These are phyloP conservation scores for Pelobates fuscus DNA, from an alignment of 2,113 vertebrate species.

Conservation along the genomic window DNA sequence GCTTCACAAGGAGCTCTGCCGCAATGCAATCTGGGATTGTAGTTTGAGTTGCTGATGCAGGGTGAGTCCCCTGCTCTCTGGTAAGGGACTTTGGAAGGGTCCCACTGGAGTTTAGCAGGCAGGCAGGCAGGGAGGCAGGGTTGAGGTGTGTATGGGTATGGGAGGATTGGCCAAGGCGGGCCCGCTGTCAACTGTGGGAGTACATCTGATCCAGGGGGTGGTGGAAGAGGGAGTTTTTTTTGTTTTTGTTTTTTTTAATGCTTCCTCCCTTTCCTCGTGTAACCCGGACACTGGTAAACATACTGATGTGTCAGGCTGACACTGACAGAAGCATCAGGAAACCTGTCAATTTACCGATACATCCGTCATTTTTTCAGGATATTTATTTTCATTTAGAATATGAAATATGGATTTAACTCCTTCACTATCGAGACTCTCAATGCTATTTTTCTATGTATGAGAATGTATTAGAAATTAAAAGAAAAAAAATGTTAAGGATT, in stretches of 20 bases:
- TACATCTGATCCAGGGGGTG: constrained; percentile 38
- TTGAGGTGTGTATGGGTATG: constrained; percentile 21
- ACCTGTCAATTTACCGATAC: neutral
- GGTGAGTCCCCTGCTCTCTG: neutral
- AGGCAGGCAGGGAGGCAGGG: constrained; percentile 5
- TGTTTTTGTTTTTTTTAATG: constrained; percentile 1
- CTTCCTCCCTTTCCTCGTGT: constrained; percentile 40
- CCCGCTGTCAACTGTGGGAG: constrained; percentile 43
- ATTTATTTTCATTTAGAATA: no score
- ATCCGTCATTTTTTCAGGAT: no score
- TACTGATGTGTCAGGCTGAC: constrained; percentile 15
- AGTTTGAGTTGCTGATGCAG: constrained; percentile 15
- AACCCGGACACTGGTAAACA: constrained; percentile 38
- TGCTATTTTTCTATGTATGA: no score
- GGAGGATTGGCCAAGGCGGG: constrained; percentile 28
- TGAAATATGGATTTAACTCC: no score
- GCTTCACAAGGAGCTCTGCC: no score
- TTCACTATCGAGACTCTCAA: no score
- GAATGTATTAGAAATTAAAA: no score
- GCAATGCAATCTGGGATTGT: constrained; percentile 14
- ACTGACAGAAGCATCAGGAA: neutral
- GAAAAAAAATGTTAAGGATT: no score
- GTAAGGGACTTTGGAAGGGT: constrained; percentile 11
- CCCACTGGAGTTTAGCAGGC: neutral
- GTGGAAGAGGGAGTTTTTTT: constrained; percentile 40